Evolutionary conservation across 2,113 vertebrate species (phyloP), one percentile per base, ranked within the genome.

Genomic region (Acrocephalus kingi): DNA sequence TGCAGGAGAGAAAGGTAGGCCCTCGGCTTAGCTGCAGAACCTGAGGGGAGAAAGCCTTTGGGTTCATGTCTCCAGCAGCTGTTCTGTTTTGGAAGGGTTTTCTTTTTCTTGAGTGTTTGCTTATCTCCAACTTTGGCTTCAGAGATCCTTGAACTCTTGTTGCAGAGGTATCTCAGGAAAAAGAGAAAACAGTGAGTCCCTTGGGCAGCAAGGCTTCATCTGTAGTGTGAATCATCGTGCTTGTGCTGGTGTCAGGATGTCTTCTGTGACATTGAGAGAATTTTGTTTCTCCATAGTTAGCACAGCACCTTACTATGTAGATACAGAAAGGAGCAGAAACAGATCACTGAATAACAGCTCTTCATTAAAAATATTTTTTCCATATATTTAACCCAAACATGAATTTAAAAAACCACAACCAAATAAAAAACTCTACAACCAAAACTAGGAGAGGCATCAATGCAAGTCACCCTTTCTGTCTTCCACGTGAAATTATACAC

Each of bases 141-240:
- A 82, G 77, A 96, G 58, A 82, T 91, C 66, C 48, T 49, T 79
- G 88, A 51, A 58, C 52, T 90, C 41, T 77, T 87, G 37, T 59
- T 84, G 62, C 55, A 77, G 82, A 94, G 35, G 45, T 66, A 43
- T 31, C 83, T 93, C 63, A 83, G 89, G 64, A 91, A 95, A 84
- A 84, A 82, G 55, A 35, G 49, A 69, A 92, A 93, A 37, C 25
- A 71, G 55, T 55, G 51, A 84, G 17, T 94, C 84, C 75, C 90
- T 75, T 63, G 92, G 80, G 93, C 76, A 83, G 68, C 33, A 72
- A 54, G 59, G 16, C 33, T 93, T 95, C 92, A 45, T 31, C 48
- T 69, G 31, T 17, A 67, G 64, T 1, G 5, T 58, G 82, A 91
- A 35, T 82, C 43, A 58, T 11, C 0, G 0, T 54, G 71, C 41